Conservation (phyloP, 2,113 vertebrate genomes). For the Scophthalmus maximus region DNA sequence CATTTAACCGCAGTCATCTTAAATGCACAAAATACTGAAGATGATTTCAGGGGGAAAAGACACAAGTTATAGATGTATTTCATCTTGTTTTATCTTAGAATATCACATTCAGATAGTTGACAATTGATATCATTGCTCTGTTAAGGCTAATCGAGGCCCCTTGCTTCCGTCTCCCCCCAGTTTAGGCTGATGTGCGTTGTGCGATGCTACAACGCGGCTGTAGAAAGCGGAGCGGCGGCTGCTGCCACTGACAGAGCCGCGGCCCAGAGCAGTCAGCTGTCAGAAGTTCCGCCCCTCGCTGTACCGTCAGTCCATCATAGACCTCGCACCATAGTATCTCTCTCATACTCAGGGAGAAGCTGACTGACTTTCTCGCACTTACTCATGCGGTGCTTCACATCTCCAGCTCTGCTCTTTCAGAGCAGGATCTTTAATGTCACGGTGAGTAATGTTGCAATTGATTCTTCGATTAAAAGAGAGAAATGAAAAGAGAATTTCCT, state of each 20-base stretch:
- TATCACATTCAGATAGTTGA: background rate
- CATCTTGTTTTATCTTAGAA: too few relatives aligned
- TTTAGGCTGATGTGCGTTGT: conserved; percentile 49
- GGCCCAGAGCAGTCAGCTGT: conserved; percentile 66
- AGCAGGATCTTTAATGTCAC: conserved; percentile 24
- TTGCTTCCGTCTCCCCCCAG: conserved; percentile 31
- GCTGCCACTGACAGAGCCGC: conserved; percentile 66
- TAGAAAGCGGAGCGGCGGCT: conserved; percentile 42
- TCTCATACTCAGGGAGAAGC: conserved; percentile 34
- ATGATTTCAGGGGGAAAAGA: too few relatives aligned
- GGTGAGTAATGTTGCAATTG: background rate
- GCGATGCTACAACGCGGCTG: conserved; percentile 31
- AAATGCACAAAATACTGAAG: background rate
- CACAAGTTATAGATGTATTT: too few relatives aligned
- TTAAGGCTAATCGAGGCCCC: conserved; percentile 1
- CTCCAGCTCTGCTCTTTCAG: conserved; percentile 23
- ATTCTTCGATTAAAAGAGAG: background rate
- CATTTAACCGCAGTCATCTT: background rate
- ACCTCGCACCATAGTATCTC: conserved; percentile 44
- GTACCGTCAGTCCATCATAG: conserved; percentile 58
- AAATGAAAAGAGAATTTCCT: background rate
- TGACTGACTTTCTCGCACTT: conserved; percentile 27
- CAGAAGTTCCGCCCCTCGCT: conserved; percentile 60
- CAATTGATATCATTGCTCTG: background rate
- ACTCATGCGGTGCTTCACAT: conserved; percentile 35